These are phyloP conservation scores for Drosophila nannoptera DNA, from an alignment of 1,140 invertebrate species.

Conservation along the genomic window DNA sequence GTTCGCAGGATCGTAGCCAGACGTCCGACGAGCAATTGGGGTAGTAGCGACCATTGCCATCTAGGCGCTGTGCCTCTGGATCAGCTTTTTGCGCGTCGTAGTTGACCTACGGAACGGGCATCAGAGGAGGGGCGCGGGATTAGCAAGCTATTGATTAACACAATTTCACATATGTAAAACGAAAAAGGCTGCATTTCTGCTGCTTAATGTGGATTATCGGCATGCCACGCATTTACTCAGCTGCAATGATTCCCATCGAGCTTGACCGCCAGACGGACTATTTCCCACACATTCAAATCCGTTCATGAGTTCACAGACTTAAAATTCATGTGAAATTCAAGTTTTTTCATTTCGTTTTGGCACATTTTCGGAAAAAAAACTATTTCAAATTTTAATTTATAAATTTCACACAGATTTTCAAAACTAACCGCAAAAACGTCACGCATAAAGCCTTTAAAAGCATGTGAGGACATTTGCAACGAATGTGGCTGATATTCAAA, in stretches of 20 bases:
- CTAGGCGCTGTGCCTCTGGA: conserved; percentile 63
- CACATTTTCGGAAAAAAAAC: conserved; percentile 18
- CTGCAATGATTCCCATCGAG: conserved; percentile 38
- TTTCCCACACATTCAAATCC: conserved; percentile 17
- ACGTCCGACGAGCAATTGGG: conserved; percentile 86
- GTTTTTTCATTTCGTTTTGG: conserved; percentile 6
- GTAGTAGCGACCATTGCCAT: conserved; percentile 80
- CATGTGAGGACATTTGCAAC: conserved; percentile 63
- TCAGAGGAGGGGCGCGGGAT: background rate
- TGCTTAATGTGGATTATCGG: conserved; percentile 55
- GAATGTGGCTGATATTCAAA: background rate
- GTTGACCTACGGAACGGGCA: conserved; percentile 52
- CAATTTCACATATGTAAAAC: background rate
- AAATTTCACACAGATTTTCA: conserved; percentile 1
- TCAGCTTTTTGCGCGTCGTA: conserved; percentile 63
- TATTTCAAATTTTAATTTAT: conserved; percentile 20
- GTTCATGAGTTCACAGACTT: background rate
- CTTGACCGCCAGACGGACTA: background rate
- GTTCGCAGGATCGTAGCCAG: conserved; percentile 88
- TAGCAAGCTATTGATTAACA: conserved; percentile 12
- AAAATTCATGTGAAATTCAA: conserved; percentile 12
- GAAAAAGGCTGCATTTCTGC: conserved; percentile 32
- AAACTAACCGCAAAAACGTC: conserved; percentile 76
- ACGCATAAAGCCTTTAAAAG: conserved; percentile 70
- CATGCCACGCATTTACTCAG: conserved; percentile 44